phyloP scores from a whole-genome alignment of 2,888 invertebrate genomes.

The Drosophila kuntzei region DNA sequence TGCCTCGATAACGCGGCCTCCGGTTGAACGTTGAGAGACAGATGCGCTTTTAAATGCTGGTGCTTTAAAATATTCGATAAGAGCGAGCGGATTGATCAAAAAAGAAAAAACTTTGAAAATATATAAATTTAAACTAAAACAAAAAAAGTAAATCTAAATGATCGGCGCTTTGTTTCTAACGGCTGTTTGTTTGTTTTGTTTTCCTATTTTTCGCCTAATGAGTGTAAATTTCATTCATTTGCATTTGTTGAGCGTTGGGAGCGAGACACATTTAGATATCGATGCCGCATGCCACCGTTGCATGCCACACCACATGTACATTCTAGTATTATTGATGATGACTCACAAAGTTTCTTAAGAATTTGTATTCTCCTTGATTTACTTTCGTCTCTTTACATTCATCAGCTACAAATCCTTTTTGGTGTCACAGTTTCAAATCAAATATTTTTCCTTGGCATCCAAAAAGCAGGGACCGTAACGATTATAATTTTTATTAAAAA shows the following conservation, averaged over 20 bases:
- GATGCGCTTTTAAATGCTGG: constrained; percentile 71
- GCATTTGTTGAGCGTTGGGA: constrained; percentile 36
- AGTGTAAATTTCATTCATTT: constrained; percentile 59
- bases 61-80: constrained; percentile 51
- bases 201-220: constrained; percentile 36
- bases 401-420: no score
- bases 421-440: no score
- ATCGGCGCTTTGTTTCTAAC: constrained; percentile 57
- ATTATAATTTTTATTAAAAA: no score
- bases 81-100: constrained; percentile 51
- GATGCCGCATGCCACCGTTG: constrained; percentile 9
- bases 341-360: constrained; percentile 28
- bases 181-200: constrained; percentile 39
- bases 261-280: constrained; percentile 52
- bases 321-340: constrained; percentile 40
- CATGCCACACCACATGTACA: background rate
- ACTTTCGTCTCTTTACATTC: no score
- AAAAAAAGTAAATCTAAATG: constrained; percentile 20
- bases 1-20: constrained; percentile 34
- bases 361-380: background rate
- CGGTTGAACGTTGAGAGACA: constrained; percentile 30
- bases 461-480: no score
- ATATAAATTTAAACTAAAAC: constrained; percentile 34
- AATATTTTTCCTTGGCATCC: no score
- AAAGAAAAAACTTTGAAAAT: constrained; percentile 8